Evolutionary conservation across 1,140 invertebrate genomes (phyloP), one percentile per base, ranked within the genome.

Genomic region (Pararge aegeria): DNA sequence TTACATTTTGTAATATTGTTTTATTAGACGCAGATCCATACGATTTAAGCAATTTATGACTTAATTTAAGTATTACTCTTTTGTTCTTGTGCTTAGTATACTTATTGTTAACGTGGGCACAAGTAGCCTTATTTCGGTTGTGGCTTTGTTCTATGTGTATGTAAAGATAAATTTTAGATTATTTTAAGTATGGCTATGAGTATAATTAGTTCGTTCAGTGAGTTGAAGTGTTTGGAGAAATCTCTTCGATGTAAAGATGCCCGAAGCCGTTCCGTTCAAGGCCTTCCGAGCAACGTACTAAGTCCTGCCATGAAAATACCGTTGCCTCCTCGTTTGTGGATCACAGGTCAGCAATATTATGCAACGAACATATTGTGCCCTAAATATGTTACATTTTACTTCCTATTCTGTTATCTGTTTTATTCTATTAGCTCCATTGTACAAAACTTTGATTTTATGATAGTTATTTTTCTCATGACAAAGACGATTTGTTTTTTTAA

Each of bases 251-350:
- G 52, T 52, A 55, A 68, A 61, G 69, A 60, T 64, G 49, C 57
- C 15, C 79, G 86, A 66, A 87, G 86, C 71, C 76, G 74, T 71
- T 89, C 86, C 49, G 86, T 73, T 60, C 83, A 89, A 83, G 84
- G 80, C 65, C 68, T 87, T 49, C 49, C 72, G 13, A 68, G 58
- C 63, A 34, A 34, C 7, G 51, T 75, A 64, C 71, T 71, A 55
- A 81, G 78, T 72, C 68, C 82, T 66, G 66, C 70, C 20, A 77
- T 86, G 73, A 89, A 89, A 78, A 85, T 89, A 78, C 86, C 86
- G 72, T 70, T 87, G 63, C 86, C 86, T 59, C 86, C 86, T 61
- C 75, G 83, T 70, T 68, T 87, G 46, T 89, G 86, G 86, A 80
- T 87, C 37, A 84, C 84, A 78, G 86, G 86, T 86, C 60, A 77